Conservation (phyloP, 2,888 invertebrate species). For the Dryococelus australis region DNA sequence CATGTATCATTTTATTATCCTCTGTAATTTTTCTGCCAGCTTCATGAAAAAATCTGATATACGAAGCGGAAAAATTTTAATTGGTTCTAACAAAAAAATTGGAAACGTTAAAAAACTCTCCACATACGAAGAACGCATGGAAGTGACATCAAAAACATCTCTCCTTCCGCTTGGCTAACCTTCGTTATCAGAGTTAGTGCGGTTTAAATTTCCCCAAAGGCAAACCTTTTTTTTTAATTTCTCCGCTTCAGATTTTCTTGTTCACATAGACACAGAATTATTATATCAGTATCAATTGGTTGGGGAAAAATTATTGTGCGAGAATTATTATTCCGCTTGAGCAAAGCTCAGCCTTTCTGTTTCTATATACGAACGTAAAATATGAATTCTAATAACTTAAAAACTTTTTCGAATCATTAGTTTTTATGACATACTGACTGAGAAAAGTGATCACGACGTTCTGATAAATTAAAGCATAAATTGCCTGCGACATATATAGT, state of each 20-base stretch:
- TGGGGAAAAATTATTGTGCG: neutral
- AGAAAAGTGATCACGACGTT: too few relatives aligned
- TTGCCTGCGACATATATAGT: too few relatives aligned
- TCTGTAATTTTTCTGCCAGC: too few relatives aligned
- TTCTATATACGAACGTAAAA: too few relatives aligned
- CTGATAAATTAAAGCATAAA: too few relatives aligned
- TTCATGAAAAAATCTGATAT: neutral
- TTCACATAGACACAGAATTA: neutral
- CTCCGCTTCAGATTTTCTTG: neutral
- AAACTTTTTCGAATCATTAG: too few relatives aligned
- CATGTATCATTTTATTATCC: too few relatives aligned
- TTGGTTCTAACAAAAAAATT: neutral
- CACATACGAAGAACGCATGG: constrained; percentile 34
- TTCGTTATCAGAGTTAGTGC: constrained; percentile 39
- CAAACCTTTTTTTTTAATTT: neutral
- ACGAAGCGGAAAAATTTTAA: neutral
- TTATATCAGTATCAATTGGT: neutral
- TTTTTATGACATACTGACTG: too few relatives aligned
- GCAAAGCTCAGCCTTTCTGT: neutral
- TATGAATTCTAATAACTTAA: neutral
- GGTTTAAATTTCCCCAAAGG: neutral
- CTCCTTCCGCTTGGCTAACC: constrained; percentile 38
- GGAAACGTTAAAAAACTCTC: neutral
- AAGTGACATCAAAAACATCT: constrained; percentile 42
- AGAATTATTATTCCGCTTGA: neutral